Conservation (phyloP, 1,140 invertebrate species). For the Uloborus diversus region DNA sequence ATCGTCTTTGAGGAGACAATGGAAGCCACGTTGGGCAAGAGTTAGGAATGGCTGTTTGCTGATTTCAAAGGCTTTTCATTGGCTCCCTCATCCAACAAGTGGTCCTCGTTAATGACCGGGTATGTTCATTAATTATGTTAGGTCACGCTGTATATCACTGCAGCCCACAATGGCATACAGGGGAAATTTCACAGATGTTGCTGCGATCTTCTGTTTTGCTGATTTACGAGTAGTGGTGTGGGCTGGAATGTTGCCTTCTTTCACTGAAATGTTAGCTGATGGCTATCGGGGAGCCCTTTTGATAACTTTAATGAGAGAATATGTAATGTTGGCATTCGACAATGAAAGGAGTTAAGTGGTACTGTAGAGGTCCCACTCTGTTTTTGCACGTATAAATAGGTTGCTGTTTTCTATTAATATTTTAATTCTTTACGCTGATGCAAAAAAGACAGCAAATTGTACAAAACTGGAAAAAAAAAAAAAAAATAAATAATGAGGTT, state of each 20-base stretch:
- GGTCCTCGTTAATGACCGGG: constrained; percentile 42
- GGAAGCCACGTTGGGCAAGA: background rate
- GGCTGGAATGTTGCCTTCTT: constrained; percentile 13
- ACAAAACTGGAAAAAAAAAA: no score
- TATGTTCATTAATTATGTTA: constrained; percentile 50
- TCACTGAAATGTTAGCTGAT: background rate
- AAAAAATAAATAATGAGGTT: no score
- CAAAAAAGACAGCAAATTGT: no score
- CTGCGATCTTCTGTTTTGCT: constrained; percentile 23
- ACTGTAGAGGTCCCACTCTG: background rate
- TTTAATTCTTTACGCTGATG: no score
- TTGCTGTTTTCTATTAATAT: no score
- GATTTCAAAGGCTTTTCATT: constrained; percentile 44
- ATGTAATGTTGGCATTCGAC: constrained; percentile 31
- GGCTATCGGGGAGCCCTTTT: background rate
- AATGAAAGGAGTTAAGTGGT: constrained; percentile 27
- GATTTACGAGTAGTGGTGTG: constrained; percentile 15
- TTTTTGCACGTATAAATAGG: no score
- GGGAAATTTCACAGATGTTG: background rate
- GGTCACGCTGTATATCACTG: constrained; percentile 50
- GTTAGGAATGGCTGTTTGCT: background rate
- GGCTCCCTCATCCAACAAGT: constrained; percentile 36
- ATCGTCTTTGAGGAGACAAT: constrained; percentile 26
- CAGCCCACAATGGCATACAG: constrained; percentile 21
- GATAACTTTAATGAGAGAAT: constrained; percentile 33